phyloP scores from a whole-genome alignment of 2,797 vertebrate genomes.

The Taenioides sp. region DNA sequence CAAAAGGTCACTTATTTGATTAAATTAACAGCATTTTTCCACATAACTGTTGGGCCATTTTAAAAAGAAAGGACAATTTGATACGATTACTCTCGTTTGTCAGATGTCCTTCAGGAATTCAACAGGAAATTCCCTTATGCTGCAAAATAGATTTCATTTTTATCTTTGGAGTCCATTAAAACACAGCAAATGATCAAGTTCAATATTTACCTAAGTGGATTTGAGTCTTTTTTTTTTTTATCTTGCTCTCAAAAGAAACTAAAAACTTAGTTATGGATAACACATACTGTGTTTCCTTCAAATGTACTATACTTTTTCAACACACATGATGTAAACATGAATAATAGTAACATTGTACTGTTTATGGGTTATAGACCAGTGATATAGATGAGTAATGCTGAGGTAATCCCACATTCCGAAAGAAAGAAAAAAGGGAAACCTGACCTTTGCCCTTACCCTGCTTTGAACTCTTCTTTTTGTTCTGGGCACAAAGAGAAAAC shows the following conservation, averaged over 20 bases:
- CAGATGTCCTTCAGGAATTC: constrained; percentile 60
- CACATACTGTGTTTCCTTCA: not conserved
- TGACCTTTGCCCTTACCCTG: constrained; percentile 84
- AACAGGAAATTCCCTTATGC: constrained; percentile 36
- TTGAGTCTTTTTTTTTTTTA: not conserved
- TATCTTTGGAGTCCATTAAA: constrained; percentile 37
- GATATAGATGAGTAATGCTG: constrained; percentile 17
- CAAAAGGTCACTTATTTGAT: constrained; percentile 85
- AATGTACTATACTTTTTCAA: not conserved
- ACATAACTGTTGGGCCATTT: constrained; percentile 67
- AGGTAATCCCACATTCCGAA: constrained; percentile 60
- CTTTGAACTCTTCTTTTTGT: constrained; percentile 88
- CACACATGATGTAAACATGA: not conserved
- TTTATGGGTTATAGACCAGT: not conserved
- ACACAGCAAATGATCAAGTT: constrained; percentile 18
- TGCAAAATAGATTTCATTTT: constrained; percentile 47
- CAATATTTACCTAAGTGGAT: constrained; percentile 17
- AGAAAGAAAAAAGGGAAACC: constrained; percentile 41
- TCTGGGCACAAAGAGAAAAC: constrained; percentile 83
- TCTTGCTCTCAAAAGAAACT: constrained; percentile 15
- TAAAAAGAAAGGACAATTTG: constrained; percentile 73
- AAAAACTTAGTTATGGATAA: not conserved
- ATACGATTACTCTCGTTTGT: constrained; percentile 59
- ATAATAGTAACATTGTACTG: constrained; percentile 2
- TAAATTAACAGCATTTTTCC: constrained; percentile 77